These are phyloP conservation scores for Alentia gelatinosa DNA, from an alignment of 2,888 invertebrate genomes.

Conservation along the genomic window DNA sequence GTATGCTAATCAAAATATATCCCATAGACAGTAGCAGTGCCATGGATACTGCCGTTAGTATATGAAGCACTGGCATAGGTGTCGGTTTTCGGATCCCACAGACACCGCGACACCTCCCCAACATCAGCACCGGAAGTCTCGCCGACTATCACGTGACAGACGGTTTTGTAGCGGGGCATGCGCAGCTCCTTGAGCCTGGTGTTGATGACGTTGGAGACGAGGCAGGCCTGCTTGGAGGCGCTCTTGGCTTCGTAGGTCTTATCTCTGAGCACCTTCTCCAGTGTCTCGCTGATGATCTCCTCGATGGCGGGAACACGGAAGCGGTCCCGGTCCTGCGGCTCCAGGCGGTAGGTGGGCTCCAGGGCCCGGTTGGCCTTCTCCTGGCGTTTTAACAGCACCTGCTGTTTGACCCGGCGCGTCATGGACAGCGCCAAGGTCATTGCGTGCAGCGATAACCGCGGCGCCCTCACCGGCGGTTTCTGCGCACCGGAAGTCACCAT, in stretches of 20 bases:
- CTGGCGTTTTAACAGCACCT: not conserved
- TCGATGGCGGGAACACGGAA: not conserved
- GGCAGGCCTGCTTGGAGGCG: not conserved
- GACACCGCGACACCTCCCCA: not conserved
- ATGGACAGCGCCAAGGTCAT: not conserved
- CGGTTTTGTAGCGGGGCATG: constrained; percentile 28
- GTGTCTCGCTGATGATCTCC: not conserved
- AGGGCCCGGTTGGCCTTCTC: not conserved
- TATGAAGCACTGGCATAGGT: not conserved
- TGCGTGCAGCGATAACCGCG: not conserved
- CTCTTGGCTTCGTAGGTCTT: not conserved
- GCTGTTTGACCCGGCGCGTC: not conserved
- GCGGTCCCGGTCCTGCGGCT: not conserved
- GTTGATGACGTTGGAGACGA: not conserved
- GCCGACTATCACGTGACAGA: constrained; percentile 15
- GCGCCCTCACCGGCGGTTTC: not conserved
- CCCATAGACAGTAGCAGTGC: not conserved
- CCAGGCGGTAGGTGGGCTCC: not conserved
- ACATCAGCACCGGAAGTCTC: not conserved
- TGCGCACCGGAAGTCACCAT: not conserved
- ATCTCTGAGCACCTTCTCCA: not conserved
- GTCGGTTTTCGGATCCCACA: constrained; percentile 16
- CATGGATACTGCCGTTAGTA: not conserved
- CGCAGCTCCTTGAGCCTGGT: not conserved
- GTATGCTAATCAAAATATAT: constrained; percentile 4